These are phyloP conservation scores for Alexandromys fortis DNA, from an alignment of 2,113 vertebrate genomes.

Conservation along the genomic window DNA sequence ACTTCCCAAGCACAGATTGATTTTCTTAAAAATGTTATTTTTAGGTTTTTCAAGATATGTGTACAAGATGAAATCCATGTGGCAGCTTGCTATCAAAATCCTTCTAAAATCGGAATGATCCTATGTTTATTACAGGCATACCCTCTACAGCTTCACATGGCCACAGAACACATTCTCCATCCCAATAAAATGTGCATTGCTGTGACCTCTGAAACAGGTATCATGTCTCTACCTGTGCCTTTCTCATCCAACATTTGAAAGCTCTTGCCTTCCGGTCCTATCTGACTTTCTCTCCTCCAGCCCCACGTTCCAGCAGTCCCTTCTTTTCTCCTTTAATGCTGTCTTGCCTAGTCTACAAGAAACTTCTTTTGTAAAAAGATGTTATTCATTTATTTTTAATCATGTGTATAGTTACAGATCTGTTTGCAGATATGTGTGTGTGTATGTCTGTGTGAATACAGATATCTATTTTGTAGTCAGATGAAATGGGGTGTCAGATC, in stretches of 20 bases:
- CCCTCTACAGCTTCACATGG: neutral
- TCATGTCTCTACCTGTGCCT: neutral
- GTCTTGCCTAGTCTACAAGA: neutral
- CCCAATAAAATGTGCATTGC: neutral
- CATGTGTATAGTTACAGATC: neutral
- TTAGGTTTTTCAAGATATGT: neutral
- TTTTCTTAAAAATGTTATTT: constrained; percentile 45
- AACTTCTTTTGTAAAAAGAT: neutral
- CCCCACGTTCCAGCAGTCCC: no score
- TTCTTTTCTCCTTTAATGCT: neutral
- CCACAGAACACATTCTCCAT: neutral
- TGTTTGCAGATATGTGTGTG: neutral
- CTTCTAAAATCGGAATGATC: neutral
- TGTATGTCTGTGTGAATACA: neutral
- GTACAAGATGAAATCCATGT: constrained; percentile 28
- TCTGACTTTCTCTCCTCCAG: neutral
- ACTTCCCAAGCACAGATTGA: neutral
- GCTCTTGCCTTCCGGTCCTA: neutral
- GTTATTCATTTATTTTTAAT: neutral
- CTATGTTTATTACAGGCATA: neutral
- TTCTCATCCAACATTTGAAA: neutral
- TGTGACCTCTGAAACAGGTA: neutral
- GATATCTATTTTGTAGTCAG: neutral
- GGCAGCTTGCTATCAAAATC: constrained; percentile 35
- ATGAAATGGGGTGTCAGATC: neutral